A percentile compares a stretch with the other conserved stretches of the same genome.
Conservation (phyloP, 1,140 invertebrate species). For the Tetraneura akinire region DNA sequence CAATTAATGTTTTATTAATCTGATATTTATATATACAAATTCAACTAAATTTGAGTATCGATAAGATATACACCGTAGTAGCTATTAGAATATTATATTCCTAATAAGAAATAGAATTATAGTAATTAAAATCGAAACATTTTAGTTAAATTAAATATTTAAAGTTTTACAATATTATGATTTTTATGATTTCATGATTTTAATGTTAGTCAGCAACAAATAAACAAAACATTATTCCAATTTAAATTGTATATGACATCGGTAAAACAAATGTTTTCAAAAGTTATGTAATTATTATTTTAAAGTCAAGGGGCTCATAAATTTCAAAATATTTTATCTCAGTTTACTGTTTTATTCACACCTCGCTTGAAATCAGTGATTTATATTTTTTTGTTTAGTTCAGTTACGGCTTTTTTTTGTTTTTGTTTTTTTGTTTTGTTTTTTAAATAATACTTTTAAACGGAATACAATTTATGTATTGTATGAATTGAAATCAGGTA, state of each 20-base stretch:
- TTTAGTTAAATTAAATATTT: too few relatives aligned
- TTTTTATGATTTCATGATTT: too few relatives aligned
- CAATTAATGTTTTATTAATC: too few relatives aligned
- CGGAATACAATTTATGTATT: not conserved
- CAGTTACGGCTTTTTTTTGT: not conserved
- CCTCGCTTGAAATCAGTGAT: slow-evolving; percentile 1
- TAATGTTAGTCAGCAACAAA: too few relatives aligned
- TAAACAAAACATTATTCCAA: not conserved
- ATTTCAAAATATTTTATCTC: slow-evolving; percentile 33
- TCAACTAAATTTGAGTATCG: too few relatives aligned
- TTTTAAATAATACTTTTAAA: too few relatives aligned
- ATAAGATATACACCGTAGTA: too few relatives aligned
- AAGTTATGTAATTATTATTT: slow-evolving; percentile 35
- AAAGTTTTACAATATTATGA: too few relatives aligned
- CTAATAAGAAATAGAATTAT: too few relatives aligned
- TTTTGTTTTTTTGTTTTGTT: not conserved
- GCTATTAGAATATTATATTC: too few relatives aligned
- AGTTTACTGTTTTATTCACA: not conserved
- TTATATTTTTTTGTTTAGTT: not conserved
- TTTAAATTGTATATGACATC: slow-evolving; percentile 5
- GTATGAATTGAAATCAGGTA: not conserved
- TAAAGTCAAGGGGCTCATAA: not conserved
- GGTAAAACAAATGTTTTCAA: slow-evolving; percentile 21
- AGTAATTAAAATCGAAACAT: too few relatives aligned
- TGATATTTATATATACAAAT: too few relatives aligned